phyloP scores from a whole-genome alignment of 2,797 vertebrate genomes.

The Phaenicophaeus curvirostris region DNA sequence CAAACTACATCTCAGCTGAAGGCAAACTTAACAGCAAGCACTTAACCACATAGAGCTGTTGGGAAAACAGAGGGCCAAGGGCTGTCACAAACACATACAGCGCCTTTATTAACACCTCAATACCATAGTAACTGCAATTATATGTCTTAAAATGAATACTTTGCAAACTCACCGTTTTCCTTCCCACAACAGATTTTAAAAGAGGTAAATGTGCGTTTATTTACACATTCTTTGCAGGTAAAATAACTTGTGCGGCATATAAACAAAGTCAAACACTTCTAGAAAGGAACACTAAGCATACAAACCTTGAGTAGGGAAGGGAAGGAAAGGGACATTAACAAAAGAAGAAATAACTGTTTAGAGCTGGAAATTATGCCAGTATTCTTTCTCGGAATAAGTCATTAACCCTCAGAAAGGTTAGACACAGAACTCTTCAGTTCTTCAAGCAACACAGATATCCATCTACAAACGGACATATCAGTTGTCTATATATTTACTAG shows the following conservation, averaged over 20 bases:
- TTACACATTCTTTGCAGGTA: constrained; percentile 8
- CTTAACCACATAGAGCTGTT: background rate
- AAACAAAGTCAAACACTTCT: constrained; percentile 37
- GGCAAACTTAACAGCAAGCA: background rate
- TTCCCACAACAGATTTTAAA: constrained; percentile 61
- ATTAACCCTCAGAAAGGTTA: constrained; percentile 70
- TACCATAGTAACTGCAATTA: background rate
- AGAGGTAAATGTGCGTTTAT: constrained; percentile 40
- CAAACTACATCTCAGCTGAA: background rate
- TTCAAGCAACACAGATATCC: constrained; percentile 80
- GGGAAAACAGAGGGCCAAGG: background rate
- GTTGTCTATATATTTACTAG: constrained; percentile 77
- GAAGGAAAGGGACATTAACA: constrained; percentile 43
- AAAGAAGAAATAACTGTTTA: constrained; percentile 40
- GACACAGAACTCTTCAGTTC: constrained; percentile 71
- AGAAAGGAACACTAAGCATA: constrained; percentile 61
- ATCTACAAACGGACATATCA: constrained; percentile 79
- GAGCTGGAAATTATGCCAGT: constrained; percentile 41
- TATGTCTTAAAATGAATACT: background rate
- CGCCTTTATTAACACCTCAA: background rate
- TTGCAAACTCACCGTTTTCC: constrained; percentile 68
- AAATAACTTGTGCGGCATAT: constrained; percentile 13
- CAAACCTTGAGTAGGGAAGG: constrained; percentile 72
- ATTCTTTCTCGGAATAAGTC: constrained; percentile 55
- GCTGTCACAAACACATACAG: background rate